Base-by-base conservation (phyloP, 1,140 invertebrate species). In the Thalassaphorura encarpata region DNA sequence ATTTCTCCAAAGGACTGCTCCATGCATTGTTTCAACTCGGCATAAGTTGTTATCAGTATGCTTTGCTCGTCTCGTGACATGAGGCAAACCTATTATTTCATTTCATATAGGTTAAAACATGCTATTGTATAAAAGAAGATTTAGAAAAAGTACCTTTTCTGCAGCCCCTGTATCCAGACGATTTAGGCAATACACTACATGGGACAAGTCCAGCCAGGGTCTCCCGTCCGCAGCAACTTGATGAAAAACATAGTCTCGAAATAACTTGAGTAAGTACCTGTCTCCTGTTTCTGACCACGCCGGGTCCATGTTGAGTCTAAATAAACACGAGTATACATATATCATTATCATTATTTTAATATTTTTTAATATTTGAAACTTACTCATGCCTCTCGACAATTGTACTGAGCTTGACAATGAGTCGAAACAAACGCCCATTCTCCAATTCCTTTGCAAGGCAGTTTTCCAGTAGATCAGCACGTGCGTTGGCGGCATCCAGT, bases 251-350 rank as follows among this genome's bases (percentile, higher is more conserved):
- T 95, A 96, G 76, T 98, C 96, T 60, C 95, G 79, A 76, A 97
- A 98, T 67, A 99, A 74, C 77, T 98, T 98, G 71, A 98, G 76
- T 84, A 98, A 88, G 73, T 97, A 99, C 45, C 93, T 80, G 73
- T 96, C 92, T 28, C 94, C 94, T 26, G 93, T 97, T 75, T 99
- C 95, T 42, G 90, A 83, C 95, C 95, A 99, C 23, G 86, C 80
- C 8, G 83, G 80, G 73, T 98, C 94, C 78, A 94, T 74, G 71
- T 90, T 91, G 60, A 93, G 80, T 68, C 87, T 90, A 65, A 55
- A 71, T 71, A 52, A 49, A 60, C 33, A 52, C n/a, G 56, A 47
- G 28, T 3, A 52, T n/a, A n/a, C n/a, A n/a, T n/a, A n/a, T n/a
- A n/a, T n/a, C n/a, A n/a, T n/a, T n/a, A n/a, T n/a, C n/a, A 52